Evolutionary conservation across 2,113 vertebrate species (phyloP).

Genomic region (Cavia aperea): DNA sequence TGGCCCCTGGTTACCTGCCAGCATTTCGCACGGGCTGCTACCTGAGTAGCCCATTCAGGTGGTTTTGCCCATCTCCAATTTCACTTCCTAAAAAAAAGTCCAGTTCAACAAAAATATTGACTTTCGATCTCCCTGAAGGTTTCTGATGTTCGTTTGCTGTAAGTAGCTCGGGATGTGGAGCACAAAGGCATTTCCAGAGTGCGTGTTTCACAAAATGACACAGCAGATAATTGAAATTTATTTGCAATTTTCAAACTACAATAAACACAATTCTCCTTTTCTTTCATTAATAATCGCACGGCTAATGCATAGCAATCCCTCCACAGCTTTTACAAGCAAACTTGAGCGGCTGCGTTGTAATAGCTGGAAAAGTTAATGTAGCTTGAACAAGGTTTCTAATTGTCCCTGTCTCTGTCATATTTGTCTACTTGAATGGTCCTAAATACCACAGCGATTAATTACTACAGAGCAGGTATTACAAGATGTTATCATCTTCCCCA

Average conservation of each 20-base stretch:
- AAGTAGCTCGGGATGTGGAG: slow-evolving; percentile 84
- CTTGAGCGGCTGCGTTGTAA: slow-evolving; percentile 89
- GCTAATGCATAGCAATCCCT: slow-evolving; percentile 89
- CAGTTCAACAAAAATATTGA: slow-evolving; percentile 75
- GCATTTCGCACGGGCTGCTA: neutral
- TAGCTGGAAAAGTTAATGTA: slow-evolving; percentile 98
- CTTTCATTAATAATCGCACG: slow-evolving; percentile 89
- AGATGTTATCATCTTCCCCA: slow-evolving; percentile 88
- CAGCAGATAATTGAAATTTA: slow-evolving; percentile 96
- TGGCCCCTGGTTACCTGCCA: neutral
- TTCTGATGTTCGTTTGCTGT: slow-evolving; percentile 78
- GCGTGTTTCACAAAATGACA: slow-evolving; percentile 89
- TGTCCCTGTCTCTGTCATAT: slow-evolving; percentile 99
- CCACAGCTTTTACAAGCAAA: slow-evolving; percentile 90
- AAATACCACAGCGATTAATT: slow-evolving; percentile 99
- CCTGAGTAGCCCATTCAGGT: slow-evolving; percentile 62
- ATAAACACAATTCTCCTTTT: slow-evolving; percentile 92
- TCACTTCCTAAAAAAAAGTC: slow-evolving; percentile 43
- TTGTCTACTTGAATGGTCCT: slow-evolving; percentile 97
- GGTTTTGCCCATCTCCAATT: slow-evolving; percentile 62
- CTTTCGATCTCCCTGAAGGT: slow-evolving; percentile 75
- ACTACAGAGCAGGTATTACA: slow-evolving; percentile 91
- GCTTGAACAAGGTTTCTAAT: slow-evolving; percentile 98
- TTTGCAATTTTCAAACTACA: slow-evolving; percentile 92
- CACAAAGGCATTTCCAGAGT: slow-evolving; percentile 82